Evolutionary conservation across 2,797 vertebrate species (phyloP), one percentile per base, ranked within the genome.

Genomic region (Echeneis naucrates): DNA sequence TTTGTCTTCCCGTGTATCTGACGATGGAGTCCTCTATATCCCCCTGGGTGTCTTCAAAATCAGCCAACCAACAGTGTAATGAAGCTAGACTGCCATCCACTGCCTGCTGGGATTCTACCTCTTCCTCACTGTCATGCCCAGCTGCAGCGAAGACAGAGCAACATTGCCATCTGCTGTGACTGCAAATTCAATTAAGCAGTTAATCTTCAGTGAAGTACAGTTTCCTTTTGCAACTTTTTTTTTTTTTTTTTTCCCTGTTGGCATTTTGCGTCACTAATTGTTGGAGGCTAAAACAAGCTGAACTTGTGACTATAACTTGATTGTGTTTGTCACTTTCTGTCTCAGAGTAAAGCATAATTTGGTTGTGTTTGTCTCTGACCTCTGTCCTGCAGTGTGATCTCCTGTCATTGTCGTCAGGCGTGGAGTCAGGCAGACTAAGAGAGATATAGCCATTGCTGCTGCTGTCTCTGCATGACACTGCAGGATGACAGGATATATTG

Each of bases 21-120:
- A 45, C 27, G 23, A 77, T 72, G 77, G 86, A 84, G 79, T 82
- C 81, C 75, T 78, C 64, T 5, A 9, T 68, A 70, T 81, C 56
- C 77, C 75, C 81, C 45, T 13, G 73, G 78, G 88, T 80, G 76
- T 77, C 84, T 83, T 84, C 77, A 83, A 27, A 73, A 67, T 79
- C 74, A 74, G 37, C 68, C 74, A 72, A 27, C 57, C 65, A 26
- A 52, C 53, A 4, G 78, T 64, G 65, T 75, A 67, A 78, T 77
- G 80, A 79, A 85, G 76, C 81, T 71, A 77, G 72, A 89, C 88
- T 91, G 90, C 91, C 91, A 92, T 85, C 92, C 91, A 82, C 85
- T 84, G 91, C 57, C 83, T 56, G 47, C 58, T 75, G 71, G 77
- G 82, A 77, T 52, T 72, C 47, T 58, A 26, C 47, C 70, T 60